Evolutionary conservation across 1,140 invertebrate genomes (phyloP), one percentile per base, ranked within the genome.

Genomic region (Tenebrio molitor): DNA sequence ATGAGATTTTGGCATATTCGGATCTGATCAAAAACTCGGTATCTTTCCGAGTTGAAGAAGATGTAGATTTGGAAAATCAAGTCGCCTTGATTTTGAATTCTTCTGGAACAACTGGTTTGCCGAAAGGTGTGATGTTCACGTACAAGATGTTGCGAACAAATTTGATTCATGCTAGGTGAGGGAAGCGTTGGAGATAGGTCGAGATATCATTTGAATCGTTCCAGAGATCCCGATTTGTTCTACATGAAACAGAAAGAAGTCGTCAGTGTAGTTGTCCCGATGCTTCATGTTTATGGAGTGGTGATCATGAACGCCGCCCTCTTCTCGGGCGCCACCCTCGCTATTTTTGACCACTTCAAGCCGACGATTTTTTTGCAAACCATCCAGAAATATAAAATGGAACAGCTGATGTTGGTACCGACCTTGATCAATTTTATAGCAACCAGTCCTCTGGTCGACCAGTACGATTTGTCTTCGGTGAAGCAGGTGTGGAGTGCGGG

Each of bases 341-440:
- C 12, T 2, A 7, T 12, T n/a, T 39, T 39, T 39, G 50, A 70
- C 1, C 29, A 17, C n/a, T 70, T 70, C 14, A 12, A 62, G 1
- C 46, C 46, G n/a, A 23, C 19, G 14, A 5, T 39, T 14, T 69
- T 53, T 15, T 50, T 73, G 15, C n/a, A 73, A 69, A 41, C 33
- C 10, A 58, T 73, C 12, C 33, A 68, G 19, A 42, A 73, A 0
- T 86, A 87, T 29, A 84, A 88, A 83, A 82, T 91, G 1, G 88
- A 87, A 58, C 81, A 87, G 79, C 78, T 88, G 0, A 87, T 87
- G 1, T 77, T 91, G 64, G 90, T 91, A 1, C 90, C 91, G 2
- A 88, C 91, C 0, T 70, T 92, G 1, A 85, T 90, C 71, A 85
- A 88, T 6, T 90, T 91, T 72, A 74, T 92, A 5, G 88, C 88